Evolutionary conservation across 2,797 vertebrate genomes (phyloP).

Genomic region (Gobionotothen gibberifrons): DNA sequence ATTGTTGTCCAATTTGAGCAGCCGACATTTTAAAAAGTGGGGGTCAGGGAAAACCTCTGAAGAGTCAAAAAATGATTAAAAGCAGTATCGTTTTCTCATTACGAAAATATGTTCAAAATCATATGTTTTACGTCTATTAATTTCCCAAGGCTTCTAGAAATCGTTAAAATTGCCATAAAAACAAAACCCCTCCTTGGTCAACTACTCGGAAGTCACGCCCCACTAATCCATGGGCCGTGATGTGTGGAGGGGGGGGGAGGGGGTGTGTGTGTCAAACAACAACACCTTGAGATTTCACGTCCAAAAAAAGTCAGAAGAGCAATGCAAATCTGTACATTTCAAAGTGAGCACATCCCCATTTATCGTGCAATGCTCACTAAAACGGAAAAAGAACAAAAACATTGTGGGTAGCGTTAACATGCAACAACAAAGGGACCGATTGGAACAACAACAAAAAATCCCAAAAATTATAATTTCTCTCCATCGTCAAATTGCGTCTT

Average conservation of each 20-base stretch:
- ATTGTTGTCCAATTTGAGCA: not conserved
- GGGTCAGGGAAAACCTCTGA: not conserved
- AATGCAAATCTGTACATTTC: not conserved
- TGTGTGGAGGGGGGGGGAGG: no score
- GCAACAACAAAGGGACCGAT: not conserved
- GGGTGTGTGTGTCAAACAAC: no score
- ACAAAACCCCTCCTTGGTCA: not conserved
- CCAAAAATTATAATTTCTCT: no score
- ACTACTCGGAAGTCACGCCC: not conserved
- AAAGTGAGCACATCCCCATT: not conserved
- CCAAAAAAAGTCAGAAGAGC: no score
- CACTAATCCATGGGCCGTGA: not conserved
- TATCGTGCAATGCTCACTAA: not conserved
- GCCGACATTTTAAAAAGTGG: not conserved
- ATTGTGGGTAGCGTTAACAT: no score
- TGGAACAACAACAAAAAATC: not conserved
- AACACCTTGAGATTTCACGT: not conserved
- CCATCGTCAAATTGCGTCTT: fast-evolving
- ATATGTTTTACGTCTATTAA: no score
- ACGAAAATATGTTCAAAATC: no score
- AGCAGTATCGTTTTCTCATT: not conserved
- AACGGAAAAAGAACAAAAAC: no score
- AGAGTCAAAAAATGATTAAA: not conserved
- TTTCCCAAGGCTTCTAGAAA: no score
- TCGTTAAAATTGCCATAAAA: not conserved